phyloP scores from a whole-genome alignment of 2,888 invertebrate species.

The Lagria hirta region DNA sequence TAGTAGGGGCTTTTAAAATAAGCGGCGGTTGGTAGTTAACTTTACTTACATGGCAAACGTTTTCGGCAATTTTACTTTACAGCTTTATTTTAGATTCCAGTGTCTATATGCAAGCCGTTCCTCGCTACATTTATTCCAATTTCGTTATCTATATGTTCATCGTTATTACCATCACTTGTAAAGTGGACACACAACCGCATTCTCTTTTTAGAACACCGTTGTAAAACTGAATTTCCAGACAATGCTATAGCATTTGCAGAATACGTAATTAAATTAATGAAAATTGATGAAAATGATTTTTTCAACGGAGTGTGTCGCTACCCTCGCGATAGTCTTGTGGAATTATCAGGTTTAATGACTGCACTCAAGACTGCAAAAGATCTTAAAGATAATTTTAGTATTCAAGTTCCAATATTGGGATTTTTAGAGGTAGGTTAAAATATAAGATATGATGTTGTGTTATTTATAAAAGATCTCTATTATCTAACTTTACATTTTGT shows the following conservation, averaged over 20 bases:
- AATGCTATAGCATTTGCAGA: constrained; percentile 28
- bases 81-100: constrained; percentile 37
- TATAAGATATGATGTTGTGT: too few species aligned
- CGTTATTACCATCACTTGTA: constrained; percentile 37
- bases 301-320: constrained; percentile 4
- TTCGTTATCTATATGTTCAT: constrained; percentile 38
- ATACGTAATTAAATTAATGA: constrained; percentile 30
- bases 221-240: constrained; percentile 45
- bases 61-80: too few species aligned
- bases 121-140: constrained; percentile 42
- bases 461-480: too few species aligned
- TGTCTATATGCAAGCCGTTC: constrained; percentile 33
- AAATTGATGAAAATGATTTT: constrained; percentile 19
- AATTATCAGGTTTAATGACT: constrained; percentile 30
- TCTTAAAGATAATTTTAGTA: constrained; percentile 37
- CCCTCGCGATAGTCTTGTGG: constrained; percentile 30
- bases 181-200: constrained; percentile 42
- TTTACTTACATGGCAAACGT: too few species aligned
- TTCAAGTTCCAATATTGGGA: constrained; percentile 37
- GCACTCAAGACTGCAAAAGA: constrained; percentile 33
- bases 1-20: too few species aligned
- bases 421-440: constrained; percentile 39
- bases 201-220: constrained; percentile 36
- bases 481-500: too few species aligned
- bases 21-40: too few species aligned